Evolutionary conservation across 2,113 vertebrate genomes (phyloP).

Genomic region (Bothrops jararaca): DNA sequence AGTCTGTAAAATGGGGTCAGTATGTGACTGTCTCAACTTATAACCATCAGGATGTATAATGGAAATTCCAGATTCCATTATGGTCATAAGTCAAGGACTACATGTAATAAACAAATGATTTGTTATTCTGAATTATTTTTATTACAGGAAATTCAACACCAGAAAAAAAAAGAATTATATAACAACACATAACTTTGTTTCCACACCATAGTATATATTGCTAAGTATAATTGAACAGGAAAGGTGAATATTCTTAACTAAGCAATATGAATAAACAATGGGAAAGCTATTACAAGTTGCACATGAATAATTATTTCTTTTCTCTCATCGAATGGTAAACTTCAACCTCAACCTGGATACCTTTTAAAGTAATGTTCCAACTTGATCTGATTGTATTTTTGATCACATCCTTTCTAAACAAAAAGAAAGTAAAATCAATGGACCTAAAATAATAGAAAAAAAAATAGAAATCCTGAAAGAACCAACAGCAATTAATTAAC

Average conservation of each 20-base stretch:
- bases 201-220: not conserved
- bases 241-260: conserved; percentile 9
- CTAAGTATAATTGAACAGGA: conserved; percentile 2
- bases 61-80: too few relatives aligned
- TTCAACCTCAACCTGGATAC: conserved; percentile 26
- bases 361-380: conserved; percentile 37
- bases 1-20: too few relatives aligned
- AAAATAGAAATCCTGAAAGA: conserved; percentile 65
- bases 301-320: conserved; percentile 25
- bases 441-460: conserved; percentile 49
- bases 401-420: conserved; percentile 56
- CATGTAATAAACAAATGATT: not conserved
- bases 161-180: not conserved
- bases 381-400: conserved; percentile 55
- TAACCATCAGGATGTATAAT: too few relatives aligned
- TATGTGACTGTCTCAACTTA: too few relatives aligned
- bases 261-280: conserved; percentile 7
- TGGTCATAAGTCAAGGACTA: too few relatives aligned
- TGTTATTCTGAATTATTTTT: not conserved
- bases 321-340: conserved; percentile 21
- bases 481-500: conserved; percentile 63
- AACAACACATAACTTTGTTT: not conserved
- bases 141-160: not conserved
- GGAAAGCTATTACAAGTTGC: conserved; percentile 27
- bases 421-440: conserved; percentile 64